Base-by-base conservation (phyloP, 1,140 invertebrate species). In the Adoxophyes honmai region DNA sequence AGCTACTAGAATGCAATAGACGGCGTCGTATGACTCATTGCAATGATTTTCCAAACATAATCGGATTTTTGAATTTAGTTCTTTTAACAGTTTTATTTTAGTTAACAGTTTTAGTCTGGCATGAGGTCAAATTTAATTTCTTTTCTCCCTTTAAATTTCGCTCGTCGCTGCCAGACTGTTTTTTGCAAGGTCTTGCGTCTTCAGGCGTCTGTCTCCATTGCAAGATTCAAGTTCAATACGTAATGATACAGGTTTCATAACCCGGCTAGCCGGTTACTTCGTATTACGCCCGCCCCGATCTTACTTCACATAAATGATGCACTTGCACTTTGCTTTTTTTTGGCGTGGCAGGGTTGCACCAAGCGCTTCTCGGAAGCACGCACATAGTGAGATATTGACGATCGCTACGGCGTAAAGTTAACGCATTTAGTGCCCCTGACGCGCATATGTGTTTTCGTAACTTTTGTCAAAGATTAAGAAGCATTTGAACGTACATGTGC, bases 1-100 rank as follows among this genome's bases (percentile, higher is more conserved):
- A 61, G 52, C 68, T 66, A 74, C 65, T 72, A 77, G 68, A 77
- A 82, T 80, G 73, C 76, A 75, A 68, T 63, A 72, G 70, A 70
- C 72, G 60, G 59, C 69, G 65, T 72, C 71, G 65, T 53, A 72
- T 72, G 75, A 73, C 69, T 83, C 75, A 82, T 74, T 78, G 78
- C 76, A 62, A 61, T 42, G 33, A 44, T n/a, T n/a, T n/a, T n/a
- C n/a, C n/a, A n/a, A n/a, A n/a, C n/a, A n/a, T n/a, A n/a, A n/a
- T n/a, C n/a, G n/a, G n/a, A n/a, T n/a, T n/a, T n/a, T n/a, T n/a
- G n/a, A n/a, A n/a, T n/a, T n/a, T n/a, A n/a, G n/a, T n/a, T n/a
- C n/a, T n/a, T n/a, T n/a, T n/a, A n/a, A n/a, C n/a, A n/a, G n/a
- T n/a, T n/a, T n/a, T n/a, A n/a, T n/a, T n/a, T n/a, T n/a, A n/a